These are phyloP conservation scores for Troilus luridus DNA, from an alignment of 2,888 invertebrate genomes.

Conservation along the genomic window DNA sequence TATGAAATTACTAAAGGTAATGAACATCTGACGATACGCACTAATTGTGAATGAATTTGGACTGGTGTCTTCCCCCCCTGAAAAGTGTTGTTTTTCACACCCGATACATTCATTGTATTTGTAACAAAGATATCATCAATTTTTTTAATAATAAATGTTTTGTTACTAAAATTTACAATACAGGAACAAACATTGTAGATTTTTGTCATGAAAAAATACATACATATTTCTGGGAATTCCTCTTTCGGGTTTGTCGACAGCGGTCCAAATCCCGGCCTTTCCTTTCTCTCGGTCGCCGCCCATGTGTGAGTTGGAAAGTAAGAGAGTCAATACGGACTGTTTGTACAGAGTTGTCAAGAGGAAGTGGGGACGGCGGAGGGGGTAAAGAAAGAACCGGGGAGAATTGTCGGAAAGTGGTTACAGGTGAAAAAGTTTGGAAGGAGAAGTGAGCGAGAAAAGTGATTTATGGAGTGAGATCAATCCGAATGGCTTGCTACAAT, in stretches of 20 bases:
- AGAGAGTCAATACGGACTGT: slow-evolving; percentile 50
- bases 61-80: too few relatives aligned
- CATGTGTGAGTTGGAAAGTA: slow-evolving; percentile 48
- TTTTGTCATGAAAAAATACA: too few relatives aligned
- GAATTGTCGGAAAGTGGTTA: slow-evolving; percentile 35
- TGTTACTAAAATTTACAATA: too few relatives aligned
- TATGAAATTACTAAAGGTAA: too few relatives aligned
- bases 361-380: not conserved
- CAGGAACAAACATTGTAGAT: too few relatives aligned
- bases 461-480: slow-evolving; percentile 52
- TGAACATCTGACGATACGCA: too few relatives aligned
- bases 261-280: not conserved
- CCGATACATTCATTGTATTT: too few relatives aligned
- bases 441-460: slow-evolving; percentile 44
- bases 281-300: not conserved
- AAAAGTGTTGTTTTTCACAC: too few relatives aligned
- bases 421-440: slow-evolving; percentile 36
- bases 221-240: not conserved
- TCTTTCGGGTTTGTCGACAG: not conserved
- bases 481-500: slow-evolving; percentile 26
- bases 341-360: slow-evolving; percentile 42
- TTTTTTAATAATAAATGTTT: too few relatives aligned
- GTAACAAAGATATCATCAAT: too few relatives aligned
- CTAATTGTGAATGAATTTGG: too few relatives aligned
- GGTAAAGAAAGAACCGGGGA: slow-evolving; percentile 12